These are phyloP conservation scores for Hirtodrosophila trivittata DNA, from an alignment of 2,888 invertebrate genomes.

Conservation along the genomic window DNA sequence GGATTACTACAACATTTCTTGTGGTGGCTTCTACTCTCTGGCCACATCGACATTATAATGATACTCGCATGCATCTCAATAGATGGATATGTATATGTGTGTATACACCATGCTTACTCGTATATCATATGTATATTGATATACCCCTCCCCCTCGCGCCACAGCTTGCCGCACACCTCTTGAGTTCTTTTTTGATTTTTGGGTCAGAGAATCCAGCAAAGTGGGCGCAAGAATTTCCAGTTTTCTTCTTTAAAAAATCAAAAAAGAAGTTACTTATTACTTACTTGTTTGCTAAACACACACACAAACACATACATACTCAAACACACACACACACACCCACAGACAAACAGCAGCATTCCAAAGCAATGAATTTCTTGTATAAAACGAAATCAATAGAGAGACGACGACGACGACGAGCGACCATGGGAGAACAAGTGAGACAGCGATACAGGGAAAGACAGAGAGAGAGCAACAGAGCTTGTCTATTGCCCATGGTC, in stretches of 20 bases:
- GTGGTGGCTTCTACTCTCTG: too few relatives aligned
- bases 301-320: conserved; percentile 19
- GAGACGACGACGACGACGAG: conserved; percentile 32
- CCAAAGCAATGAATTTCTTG: conserved; percentile 66
- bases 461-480: conserved; percentile 5
- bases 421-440: conserved; percentile 23
- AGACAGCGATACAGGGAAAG: conserved; percentile 13
- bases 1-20: too few relatives aligned
- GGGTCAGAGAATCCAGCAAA: conserved; percentile 60
- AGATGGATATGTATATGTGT: background rate
- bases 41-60: conserved; percentile 10
- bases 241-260: conserved; percentile 43
- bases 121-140: conserved; percentile 1
- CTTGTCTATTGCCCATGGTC: conserved; percentile 56
- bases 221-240: conserved; percentile 69
- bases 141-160: background rate
- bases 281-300: conserved; percentile 45
- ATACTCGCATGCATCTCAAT: conserved; percentile 7
- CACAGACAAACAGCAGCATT: conserved; percentile 53
- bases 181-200: conserved; percentile 48
- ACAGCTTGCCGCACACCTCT: background rate
- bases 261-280: conserved; percentile 56
- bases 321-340: conserved; percentile 10
- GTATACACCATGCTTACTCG: too few relatives aligned
- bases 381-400: conserved; percentile 73